phyloP scores from a whole-genome alignment of 2,797 vertebrate genomes.

The Buphagus erythrorhynchus region DNA sequence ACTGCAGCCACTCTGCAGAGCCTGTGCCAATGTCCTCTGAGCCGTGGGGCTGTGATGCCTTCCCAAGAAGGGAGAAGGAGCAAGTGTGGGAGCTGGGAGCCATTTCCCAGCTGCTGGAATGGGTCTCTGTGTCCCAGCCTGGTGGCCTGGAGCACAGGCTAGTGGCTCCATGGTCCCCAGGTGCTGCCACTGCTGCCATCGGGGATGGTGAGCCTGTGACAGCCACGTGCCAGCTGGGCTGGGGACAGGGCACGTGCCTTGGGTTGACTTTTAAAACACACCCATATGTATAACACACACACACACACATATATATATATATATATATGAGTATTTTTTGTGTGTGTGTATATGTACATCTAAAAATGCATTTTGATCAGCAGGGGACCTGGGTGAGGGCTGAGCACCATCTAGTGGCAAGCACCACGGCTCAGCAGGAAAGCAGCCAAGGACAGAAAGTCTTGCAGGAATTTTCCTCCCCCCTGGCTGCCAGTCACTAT shows the following conservation, averaged over 20 bases:
- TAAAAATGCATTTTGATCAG: background rate
- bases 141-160: background rate
- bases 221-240: background rate
- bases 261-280: background rate
- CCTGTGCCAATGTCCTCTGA: rapidly evolving
- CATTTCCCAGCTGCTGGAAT: background rate
- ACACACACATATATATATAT: background rate
- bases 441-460: conserved; percentile 36
- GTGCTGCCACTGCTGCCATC: background rate
- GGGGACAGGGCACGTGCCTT: background rate
- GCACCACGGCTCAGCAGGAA: background rate
- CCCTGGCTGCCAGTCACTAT: background rate
- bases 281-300: background rate
- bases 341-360: background rate
- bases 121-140: background rate
- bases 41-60: background rate
- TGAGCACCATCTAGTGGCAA: conserved; percentile 76
- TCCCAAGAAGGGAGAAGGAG: background rate
- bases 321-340: background rate
- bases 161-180: background rate
- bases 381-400: background rate
- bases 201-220: background rate
- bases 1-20: background rate
- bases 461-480: background rate
- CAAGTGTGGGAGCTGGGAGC: background rate